Percentiles rank a stretch among this genome's conserved stretches.
These are phyloP conservation scores for Actenoides hombroni DNA, from an alignment of 2,113 vertebrate species.

Conservation along the genomic window DNA sequence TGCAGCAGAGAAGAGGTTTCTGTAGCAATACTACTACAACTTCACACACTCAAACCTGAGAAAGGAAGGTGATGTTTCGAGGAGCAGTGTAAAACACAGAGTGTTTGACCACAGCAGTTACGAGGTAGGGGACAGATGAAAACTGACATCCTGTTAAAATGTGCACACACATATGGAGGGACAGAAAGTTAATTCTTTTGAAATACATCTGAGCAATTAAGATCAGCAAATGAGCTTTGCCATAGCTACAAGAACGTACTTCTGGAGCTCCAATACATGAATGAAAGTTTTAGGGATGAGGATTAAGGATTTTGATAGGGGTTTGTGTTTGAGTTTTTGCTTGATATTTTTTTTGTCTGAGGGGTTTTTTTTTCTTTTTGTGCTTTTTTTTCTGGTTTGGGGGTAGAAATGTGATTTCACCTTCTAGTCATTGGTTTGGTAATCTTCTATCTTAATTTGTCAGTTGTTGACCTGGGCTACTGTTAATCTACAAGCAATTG, in stretches of 20 bases:
- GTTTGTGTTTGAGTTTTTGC: no score
- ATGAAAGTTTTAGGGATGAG: background rate
- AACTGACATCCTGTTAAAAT: constrained; percentile 28
- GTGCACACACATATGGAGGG: background rate
- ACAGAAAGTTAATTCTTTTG: background rate
- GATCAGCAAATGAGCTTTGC: background rate
- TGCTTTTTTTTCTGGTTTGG: background rate
- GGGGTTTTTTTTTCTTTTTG: background rate
- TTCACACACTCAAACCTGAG: background rate
- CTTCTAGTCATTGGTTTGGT: background rate
- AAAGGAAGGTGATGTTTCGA: background rate
- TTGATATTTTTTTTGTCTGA: background rate
- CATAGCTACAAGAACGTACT: background rate
- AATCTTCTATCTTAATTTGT: background rate
- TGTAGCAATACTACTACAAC: background rate
- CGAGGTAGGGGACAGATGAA: background rate
- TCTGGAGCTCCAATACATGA: background rate
- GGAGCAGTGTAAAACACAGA: background rate
- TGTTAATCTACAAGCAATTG: background rate
- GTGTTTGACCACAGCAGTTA: background rate
- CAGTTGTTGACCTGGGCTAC: background rate
- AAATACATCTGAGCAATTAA: background rate
- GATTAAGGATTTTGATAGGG: background rate
- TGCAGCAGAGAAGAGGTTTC: background rate
- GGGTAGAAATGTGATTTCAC: background rate